Evolutionary conservation across 1,140 invertebrate genomes (phyloP).

Genomic region (Scylla paramamosain): DNA sequence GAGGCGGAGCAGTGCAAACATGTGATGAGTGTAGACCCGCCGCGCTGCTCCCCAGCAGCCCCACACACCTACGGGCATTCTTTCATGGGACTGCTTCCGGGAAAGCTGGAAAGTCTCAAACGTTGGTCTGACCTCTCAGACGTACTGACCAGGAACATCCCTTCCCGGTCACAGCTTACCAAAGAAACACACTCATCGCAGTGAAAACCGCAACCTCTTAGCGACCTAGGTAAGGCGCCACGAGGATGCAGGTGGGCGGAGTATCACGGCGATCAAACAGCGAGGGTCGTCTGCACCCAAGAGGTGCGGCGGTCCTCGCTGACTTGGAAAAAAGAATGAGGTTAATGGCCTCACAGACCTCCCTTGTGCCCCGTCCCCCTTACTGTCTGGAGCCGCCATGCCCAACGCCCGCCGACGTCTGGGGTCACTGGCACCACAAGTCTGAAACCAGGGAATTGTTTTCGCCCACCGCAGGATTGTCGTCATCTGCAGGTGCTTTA

Average conservation of each 20-base stretch:
- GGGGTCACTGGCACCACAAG: background rate
- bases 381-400: background rate
- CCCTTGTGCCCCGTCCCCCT: background rate
- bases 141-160: background rate
- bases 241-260: background rate
- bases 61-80: background rate
- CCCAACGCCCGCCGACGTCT: background rate
- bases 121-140: background rate
- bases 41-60: background rate
- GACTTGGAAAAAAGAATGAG: background rate
- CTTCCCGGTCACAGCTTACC: background rate
- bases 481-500: background rate
- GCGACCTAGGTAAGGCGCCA: background rate
- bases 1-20: background rate
- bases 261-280: background rate
- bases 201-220: background rate
- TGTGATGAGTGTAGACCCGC: background rate
- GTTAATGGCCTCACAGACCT: constrained; percentile 12
- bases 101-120: background rate
- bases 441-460: background rate
- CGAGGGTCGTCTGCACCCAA: background rate
- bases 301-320: background rate
- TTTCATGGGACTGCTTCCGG: background rate
- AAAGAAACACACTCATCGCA: background rate
- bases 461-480: background rate